Percentiles rank a stretch among this genome's conserved stretches.
Conservation (phyloP, 30 jellyfish, hydroid and myxozoan species). For the Hydra vulgaris region DNA sequence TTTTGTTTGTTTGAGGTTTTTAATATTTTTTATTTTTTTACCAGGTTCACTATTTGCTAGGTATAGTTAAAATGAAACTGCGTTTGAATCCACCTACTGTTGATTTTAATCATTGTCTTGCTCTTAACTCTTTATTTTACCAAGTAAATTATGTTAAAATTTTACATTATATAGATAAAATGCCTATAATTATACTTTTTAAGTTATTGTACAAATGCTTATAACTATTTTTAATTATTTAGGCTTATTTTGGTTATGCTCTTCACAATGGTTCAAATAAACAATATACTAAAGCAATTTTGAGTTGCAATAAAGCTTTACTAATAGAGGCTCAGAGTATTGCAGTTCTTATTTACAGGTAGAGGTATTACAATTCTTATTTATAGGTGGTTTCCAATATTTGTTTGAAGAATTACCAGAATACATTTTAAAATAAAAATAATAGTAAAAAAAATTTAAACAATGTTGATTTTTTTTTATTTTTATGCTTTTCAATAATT, state of each 20-base stretch:
- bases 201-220: too few relatives aligned
- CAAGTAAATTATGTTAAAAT: slow-evolving; percentile 13
- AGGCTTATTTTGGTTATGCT: slow-evolving; percentile 85
- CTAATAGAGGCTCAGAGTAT: slow-evolving; percentile 56
- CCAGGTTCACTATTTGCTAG: slow-evolving; percentile 69
- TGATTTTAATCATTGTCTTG: slow-evolving; percentile 75
- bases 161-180: too few relatives aligned
- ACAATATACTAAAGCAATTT: slow-evolving; percentile 69
- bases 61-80: slow-evolving; percentile 60
- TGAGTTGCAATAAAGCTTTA: slow-evolving; percentile 88
- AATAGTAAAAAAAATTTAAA: too few relatives aligned
- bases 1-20: too few relatives aligned
- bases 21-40: too few relatives aligned
- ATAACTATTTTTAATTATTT: background rate
- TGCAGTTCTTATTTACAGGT: slow-evolving; percentile 67
- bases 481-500: too few relatives aligned
- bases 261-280: slow-evolving; percentile 62
- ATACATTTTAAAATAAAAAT: too few relatives aligned
- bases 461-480: too few relatives aligned
- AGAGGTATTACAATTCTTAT: background rate
- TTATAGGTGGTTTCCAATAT: too few relatives aligned
- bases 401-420: too few relatives aligned
- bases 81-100: slow-evolving; percentile 49
- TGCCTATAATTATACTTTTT: too few relatives aligned
- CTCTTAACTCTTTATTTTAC: slow-evolving; percentile 45